Evolutionary conservation across 2,797 vertebrate species (phyloP).

Genomic region (Eupleurogrammus muticus): DNA sequence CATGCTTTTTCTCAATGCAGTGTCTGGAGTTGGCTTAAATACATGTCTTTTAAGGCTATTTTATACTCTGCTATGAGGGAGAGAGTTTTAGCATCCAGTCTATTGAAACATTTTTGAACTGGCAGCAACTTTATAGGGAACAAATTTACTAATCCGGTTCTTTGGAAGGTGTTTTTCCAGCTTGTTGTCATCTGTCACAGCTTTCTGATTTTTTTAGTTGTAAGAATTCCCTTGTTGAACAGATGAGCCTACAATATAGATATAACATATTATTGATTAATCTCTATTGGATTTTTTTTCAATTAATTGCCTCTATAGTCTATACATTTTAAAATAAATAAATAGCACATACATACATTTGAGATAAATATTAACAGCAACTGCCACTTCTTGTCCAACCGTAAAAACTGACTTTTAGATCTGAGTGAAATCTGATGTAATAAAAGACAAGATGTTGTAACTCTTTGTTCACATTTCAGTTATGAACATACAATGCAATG

Average conservation of each 20-base stretch:
- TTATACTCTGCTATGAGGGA: no score
- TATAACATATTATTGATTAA: neutral
- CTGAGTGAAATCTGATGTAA: constrained; percentile 4
- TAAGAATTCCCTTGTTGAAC: neutral
- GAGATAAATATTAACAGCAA: neutral
- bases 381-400: neutral
- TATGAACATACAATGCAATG: neutral
- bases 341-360: no score
- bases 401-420: neutral
- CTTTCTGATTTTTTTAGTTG: neutral
- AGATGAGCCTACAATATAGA: neutral
- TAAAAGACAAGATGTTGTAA: constrained; percentile 1
- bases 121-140: neutral
- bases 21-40: neutral
- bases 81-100: no score
- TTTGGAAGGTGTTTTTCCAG: constrained; percentile 22
- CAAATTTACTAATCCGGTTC: constrained; percentile 29
- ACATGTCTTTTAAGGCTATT: no score
- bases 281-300: neutral
- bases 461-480: neutral
- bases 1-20: neutral
- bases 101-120: constrained; percentile 26
- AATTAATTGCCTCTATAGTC: neutral
- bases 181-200: constrained; percentile 35
- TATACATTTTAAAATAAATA: no score